phyloP scores from a whole-genome alignment of 2,797 vertebrate genomes.

The Chelmon rostratus region DNA sequence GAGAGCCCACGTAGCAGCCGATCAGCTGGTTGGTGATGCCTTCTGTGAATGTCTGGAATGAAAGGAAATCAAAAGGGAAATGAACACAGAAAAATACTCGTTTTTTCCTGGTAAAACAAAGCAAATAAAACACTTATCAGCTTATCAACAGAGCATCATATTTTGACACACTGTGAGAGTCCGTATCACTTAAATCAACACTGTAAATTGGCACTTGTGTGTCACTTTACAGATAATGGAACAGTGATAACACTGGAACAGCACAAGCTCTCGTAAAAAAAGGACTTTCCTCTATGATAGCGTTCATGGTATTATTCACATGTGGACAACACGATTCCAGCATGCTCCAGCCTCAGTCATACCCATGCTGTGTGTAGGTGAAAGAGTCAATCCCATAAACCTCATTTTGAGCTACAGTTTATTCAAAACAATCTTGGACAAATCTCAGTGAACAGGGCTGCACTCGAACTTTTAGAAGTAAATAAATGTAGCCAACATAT shows the following conservation, averaged over 20 bases:
- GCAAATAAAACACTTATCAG: background rate
- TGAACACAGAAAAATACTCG: background rate
- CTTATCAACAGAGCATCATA: background rate
- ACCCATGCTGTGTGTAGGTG: background rate
- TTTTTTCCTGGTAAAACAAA: background rate
- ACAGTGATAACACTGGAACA: background rate
- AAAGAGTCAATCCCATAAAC: background rate
- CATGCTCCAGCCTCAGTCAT: background rate
- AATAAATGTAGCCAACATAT: conserved; percentile 16
- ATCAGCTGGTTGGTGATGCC: conserved; percentile 88
- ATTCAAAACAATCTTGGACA: conserved; percentile 2
- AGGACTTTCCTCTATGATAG: background rate
- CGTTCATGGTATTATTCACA: background rate
- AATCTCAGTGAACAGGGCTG: background rate
- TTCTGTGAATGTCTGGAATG: conserved; percentile 84
- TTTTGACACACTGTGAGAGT: background rate
- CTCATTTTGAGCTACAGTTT: conserved; percentile 11
- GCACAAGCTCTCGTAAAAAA: background rate
- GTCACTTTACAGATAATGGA: too few species aligned
- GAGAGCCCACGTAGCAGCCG: conserved; percentile 81
- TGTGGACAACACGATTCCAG: background rate
- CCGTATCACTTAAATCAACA: background rate
- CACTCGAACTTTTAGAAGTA: background rate
- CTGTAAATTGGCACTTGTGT: background rate
- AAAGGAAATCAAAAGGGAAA: conserved; percentile 2